Conservation (phyloP, 2,888 invertebrate species). For the Drosophila robusta region DNA sequence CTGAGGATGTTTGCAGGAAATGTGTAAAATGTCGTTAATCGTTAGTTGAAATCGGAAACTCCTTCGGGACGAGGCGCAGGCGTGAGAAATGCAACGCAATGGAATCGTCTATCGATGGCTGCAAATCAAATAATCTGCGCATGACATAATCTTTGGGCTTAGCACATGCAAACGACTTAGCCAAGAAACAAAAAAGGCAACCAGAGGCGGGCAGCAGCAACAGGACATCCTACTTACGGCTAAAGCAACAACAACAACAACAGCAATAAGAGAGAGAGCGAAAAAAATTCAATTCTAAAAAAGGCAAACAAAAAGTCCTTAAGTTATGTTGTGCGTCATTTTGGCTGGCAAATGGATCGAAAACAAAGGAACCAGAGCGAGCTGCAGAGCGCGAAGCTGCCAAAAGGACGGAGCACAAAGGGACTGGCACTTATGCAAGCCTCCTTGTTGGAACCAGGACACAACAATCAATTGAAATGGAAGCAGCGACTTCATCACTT, state of each 20-base stretch:
- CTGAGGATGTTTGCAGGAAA: conserved; percentile 56
- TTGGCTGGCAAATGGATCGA: conserved; percentile 62
- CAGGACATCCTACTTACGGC: conserved; percentile 78
- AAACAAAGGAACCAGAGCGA: conserved; percentile 58
- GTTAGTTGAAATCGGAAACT: conserved; percentile 68
- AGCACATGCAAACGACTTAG: conserved; percentile 70
- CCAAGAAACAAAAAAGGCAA: conserved; percentile 49
- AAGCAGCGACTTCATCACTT: conserved; percentile 85
- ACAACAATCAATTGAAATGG: conserved; percentile 73
- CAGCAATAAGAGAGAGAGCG: conserved; percentile 20
- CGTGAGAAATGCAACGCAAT: conserved; percentile 79
- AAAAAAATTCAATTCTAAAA: conserved; percentile 64
- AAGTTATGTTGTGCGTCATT: conserved; percentile 82
- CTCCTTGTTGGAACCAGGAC: conserved; percentile 47
- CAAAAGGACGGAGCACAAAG: conserved; percentile 44
- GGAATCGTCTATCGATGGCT: conserved; percentile 52
- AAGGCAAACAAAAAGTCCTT: conserved; percentile 84
- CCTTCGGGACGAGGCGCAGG: conserved; percentile 39
- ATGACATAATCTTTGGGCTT: conserved; percentile 73
- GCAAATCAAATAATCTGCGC: conserved; percentile 63
- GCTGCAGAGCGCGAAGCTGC: conserved; percentile 35
- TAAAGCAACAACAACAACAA: conserved; percentile 33
- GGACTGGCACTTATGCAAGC: conserved; percentile 71
- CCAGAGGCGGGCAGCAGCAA: conserved; percentile 42
- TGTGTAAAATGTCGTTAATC: conserved; percentile 67